Evolutionary conservation across 2,113 vertebrate genomes (phyloP).

Genomic region (Tinamus guttatus): DNA sequence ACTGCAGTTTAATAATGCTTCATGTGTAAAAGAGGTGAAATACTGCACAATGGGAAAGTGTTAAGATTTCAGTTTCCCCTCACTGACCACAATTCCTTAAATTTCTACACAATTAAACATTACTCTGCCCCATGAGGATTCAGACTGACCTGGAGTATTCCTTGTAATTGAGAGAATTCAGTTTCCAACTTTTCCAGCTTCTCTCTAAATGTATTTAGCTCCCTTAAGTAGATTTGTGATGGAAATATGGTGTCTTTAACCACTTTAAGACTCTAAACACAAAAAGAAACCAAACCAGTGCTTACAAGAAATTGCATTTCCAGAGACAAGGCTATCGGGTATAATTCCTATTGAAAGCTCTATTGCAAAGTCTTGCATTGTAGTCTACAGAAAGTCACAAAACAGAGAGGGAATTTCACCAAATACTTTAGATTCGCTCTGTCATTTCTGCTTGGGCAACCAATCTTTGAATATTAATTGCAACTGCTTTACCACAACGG

Average conservation of each 20-base stretch:
- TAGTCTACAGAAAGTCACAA: background rate
- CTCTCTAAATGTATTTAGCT: constrained; percentile 74
- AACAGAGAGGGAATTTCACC: background rate
- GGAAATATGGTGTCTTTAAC: constrained; percentile 75
- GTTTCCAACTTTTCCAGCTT: constrained; percentile 79
- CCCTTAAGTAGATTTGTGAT: constrained; percentile 63
- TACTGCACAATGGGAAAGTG: background rate
- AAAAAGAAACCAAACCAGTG: constrained; percentile 20
- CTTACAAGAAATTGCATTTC: background rate
- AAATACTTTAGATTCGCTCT: background rate
- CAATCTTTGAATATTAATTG: background rate
- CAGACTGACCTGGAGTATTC: constrained; percentile 75
- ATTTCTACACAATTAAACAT: background rate
- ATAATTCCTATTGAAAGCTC: background rate
- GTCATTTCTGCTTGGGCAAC: background rate
- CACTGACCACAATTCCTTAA: background rate
- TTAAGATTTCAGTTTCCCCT: background rate
- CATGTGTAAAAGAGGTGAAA: background rate
- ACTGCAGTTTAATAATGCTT: background rate
- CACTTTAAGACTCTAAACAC: constrained; percentile 69
- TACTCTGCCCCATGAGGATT: background rate
- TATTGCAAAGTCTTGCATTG: background rate
- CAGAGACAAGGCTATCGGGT: background rate
- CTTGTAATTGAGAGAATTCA: constrained; percentile 78
- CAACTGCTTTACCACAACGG: too few species aligned